A percentile compares a stretch with the other conserved stretches of the same genome.
These are phyloP conservation scores for Crotalus viridis DNA, from an alignment of 2,113 vertebrate genomes.

Conservation along the genomic window DNA sequence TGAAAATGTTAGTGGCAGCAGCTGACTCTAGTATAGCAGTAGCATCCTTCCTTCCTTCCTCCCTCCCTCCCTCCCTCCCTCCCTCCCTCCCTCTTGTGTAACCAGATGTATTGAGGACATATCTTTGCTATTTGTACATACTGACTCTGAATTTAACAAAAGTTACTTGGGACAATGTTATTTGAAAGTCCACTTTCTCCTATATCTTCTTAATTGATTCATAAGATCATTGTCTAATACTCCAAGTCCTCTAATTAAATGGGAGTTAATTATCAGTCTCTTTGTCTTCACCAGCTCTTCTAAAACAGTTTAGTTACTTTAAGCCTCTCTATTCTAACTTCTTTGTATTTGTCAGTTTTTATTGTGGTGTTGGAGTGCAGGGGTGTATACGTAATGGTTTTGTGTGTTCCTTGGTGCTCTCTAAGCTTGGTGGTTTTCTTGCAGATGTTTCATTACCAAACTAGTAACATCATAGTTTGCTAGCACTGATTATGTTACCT, in stretches of 20 bases:
- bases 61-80: too few relatives aligned
- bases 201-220: neutral
- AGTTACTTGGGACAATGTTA: neutral
- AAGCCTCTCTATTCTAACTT: neutral
- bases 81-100: neutral
- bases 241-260: neutral
- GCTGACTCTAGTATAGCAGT: neutral
- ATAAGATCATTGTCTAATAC: neutral
- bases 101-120: neutral
- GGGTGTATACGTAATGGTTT: too few relatives aligned
- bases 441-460: too few relatives aligned
- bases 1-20: neutral
- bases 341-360: neutral
- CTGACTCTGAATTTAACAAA: neutral
- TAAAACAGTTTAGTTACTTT: neutral
- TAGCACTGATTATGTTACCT: too few relatives aligned
- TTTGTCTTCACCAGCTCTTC: neutral
- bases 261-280: neutral
- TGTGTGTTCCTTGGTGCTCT: too few relatives aligned
- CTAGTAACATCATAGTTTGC: too few relatives aligned
- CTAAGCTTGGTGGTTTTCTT: too few relatives aligned
- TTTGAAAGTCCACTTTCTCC: neutral
- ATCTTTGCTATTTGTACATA: neutral
- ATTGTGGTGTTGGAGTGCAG: neutral
- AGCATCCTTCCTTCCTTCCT: neutral